Percentiles rank a stretch among this genome's conserved stretches.
Evolutionary conservation across 2,888 invertebrate genomes (phyloP).

Genomic region (Cheilosia vulpina): DNA sequence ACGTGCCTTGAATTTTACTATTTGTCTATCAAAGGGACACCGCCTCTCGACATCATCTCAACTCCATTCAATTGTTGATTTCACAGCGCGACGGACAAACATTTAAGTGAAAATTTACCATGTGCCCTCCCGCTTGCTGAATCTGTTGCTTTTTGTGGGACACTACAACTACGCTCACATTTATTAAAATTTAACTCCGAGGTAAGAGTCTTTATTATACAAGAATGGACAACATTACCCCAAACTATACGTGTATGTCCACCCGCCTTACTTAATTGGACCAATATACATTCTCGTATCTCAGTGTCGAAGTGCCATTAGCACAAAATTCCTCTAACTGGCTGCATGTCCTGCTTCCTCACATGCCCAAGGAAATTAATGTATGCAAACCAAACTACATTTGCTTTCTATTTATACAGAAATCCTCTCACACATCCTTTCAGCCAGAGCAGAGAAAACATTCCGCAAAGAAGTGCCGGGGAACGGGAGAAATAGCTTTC

Average conservation of each 20-base stretch:
- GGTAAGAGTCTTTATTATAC: neutral
- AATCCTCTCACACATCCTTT: neutral
- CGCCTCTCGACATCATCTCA: neutral
- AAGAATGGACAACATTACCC: neutral
- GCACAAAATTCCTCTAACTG: neutral
- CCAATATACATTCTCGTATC: constrained; percentile 3
- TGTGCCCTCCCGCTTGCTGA: neutral
- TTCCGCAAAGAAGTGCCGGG: neutral
- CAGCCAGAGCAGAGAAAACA: neutral
- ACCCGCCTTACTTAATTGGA: neutral
- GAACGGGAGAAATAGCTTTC: neutral
- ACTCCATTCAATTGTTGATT: neutral
- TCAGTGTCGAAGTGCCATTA: neutral
- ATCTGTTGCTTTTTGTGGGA: neutral
- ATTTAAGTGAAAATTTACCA: neutral
- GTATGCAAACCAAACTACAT: constrained; percentile 8
- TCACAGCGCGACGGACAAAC: neutral
- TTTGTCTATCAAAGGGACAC: neutral
- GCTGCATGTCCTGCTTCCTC: neutral
- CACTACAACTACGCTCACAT: neutral
- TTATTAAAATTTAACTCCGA: neutral
- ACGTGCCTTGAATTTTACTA: constrained; percentile 8
- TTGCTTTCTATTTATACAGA: neutral
- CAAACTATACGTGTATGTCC: neutral
- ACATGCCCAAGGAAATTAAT: neutral